phyloP scores from a whole-genome alignment of 1,140 invertebrate genomes.

The Reticulitermes speratus region DNA sequence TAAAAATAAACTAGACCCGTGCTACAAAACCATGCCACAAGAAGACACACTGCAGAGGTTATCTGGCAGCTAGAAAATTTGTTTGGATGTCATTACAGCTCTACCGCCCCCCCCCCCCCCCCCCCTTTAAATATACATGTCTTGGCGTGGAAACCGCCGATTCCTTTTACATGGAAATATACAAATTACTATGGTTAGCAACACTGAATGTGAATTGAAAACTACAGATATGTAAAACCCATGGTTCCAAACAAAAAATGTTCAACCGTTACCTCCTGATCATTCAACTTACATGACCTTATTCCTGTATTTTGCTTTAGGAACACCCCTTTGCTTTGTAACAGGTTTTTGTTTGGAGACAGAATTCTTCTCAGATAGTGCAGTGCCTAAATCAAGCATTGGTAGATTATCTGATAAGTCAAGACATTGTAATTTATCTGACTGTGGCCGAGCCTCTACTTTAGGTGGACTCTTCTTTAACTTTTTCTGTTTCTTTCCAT shows the following conservation, averaged over 20 bases:
- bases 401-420: background rate
- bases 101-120: no score
- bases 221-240: background rate
- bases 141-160: background rate
- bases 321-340: background rate
- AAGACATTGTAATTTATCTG: background rate
- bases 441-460: background rate
- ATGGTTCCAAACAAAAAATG: no score
- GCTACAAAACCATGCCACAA: no score
- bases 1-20: no score
- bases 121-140: background rate
- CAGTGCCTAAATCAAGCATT: background rate
- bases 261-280: no score
- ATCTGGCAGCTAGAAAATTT: no score
- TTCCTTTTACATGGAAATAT: no score
- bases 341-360: background rate
- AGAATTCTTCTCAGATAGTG: background rate
- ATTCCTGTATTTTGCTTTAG: background rate
- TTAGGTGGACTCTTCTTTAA: background rate
- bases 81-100: no score
- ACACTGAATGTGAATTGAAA: background rate
- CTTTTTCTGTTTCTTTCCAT: background rate
- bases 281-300: background rate
- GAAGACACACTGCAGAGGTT: no score
- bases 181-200: background rate